Percentiles rank a stretch among this genome's conserved stretches.
Evolutionary conservation across 2,113 vertebrate genomes (phyloP).

Genomic region (Pangasianodon gigas): DNA sequence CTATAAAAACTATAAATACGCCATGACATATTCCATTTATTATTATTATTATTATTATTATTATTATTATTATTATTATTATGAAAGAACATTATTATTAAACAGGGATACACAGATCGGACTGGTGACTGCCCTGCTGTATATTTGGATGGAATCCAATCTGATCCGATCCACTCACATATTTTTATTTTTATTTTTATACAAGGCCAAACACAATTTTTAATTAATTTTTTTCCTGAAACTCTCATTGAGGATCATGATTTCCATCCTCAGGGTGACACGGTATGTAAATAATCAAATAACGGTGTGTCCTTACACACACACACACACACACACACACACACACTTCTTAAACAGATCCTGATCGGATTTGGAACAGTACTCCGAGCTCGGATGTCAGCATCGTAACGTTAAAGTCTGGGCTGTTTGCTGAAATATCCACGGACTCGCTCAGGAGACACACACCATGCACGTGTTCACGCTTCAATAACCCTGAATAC

Average conservation of each 20-base stretch:
- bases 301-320: not conserved
- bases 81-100: not conserved
- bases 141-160: too few relatives aligned
- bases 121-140: too few relatives aligned
- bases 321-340: conserved; percentile 9
- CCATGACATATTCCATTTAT: not conserved
- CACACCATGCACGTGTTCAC: not conserved
- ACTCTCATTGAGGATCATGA: not conserved
- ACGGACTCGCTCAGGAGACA: not conserved
- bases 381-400: not conserved
- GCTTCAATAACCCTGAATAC: not conserved
- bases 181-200: too few relatives aligned
- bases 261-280: not conserved
- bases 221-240: too few relatives aligned
- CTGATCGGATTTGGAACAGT: not conserved
- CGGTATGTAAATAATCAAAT: not conserved
- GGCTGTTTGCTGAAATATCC: not conserved
- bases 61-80: not conserved
- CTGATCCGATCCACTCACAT: too few relatives aligned
- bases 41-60: conserved; percentile 1
- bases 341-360: not conserved
- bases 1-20: too few relatives aligned
- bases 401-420: not conserved
- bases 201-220: too few relatives aligned
- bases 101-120: not conserved